A percentile compares a stretch with the other conserved stretches of the same genome.
Evolutionary conservation across 2,888 invertebrate genomes (phyloP).

Genomic region (Steinernema scapterisci): DNA sequence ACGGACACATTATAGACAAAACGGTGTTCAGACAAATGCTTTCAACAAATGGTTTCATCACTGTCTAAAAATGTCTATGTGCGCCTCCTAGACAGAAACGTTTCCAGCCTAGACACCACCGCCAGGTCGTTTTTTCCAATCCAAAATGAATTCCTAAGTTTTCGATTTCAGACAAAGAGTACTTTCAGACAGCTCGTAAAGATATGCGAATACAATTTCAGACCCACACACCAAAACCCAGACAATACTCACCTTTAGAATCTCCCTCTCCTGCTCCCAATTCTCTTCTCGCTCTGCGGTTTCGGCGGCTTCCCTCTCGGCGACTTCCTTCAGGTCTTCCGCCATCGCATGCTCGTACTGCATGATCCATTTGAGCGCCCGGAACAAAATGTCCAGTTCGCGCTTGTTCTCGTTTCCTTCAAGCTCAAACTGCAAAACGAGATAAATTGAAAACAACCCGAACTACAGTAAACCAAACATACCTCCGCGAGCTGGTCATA

Average conservation of each 20-base stretch:
- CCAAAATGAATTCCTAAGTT: not conserved
- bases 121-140: too few species aligned
- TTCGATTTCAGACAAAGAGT: not conserved
- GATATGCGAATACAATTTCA: too few species aligned
- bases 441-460: not conserved
- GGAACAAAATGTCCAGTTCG: slow-evolving; percentile 52
- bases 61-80: too few species aligned
- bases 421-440: slow-evolving; percentile 51
- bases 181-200: too few species aligned
- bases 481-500: slow-evolving; percentile 53
- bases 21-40: too few species aligned
- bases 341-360: slow-evolving; percentile 55
- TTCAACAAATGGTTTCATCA: too few species aligned
- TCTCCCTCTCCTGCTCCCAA: slow-evolving; percentile 58
- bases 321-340: slow-evolving; percentile 59
- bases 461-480: slow-evolving; percentile 4
- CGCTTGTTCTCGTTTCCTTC: slow-evolving; percentile 48
- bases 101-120: too few species aligned
- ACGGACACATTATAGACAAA: not conserved
- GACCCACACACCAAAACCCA: too few species aligned
- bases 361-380: slow-evolving; percentile 52
- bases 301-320: slow-evolving; percentile 60
- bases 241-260: slow-evolving; percentile 46
- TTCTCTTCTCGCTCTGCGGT: slow-evolving; percentile 62
- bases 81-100: too few species aligned